Evolutionary conservation across 2,113 vertebrate genomes (phyloP), one percentile per base, ranked within the genome.

Genomic region (Sorex araneus): DNA sequence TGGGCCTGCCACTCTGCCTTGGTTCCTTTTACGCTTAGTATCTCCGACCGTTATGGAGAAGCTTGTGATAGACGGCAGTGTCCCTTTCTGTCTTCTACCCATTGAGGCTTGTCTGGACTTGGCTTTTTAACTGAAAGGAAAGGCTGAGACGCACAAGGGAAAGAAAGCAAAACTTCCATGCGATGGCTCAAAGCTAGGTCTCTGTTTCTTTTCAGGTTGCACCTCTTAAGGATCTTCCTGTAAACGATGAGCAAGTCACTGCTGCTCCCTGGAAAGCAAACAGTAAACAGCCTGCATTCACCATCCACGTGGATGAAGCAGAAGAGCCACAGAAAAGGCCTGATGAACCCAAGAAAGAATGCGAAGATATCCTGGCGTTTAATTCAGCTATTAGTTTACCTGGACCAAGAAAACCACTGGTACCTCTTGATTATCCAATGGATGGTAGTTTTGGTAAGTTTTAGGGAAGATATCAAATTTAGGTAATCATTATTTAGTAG

Each of bases 291-390:
- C 96, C 98, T 64, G 50, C 97, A 10, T 99, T 99, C 89, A 96
- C 98, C 90, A 98, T 99, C 94, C 98, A 99, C n/a, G 94, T 99
- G 94, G 99, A 99, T 85, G 98, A 99, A 94, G 98, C 98, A 2
- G 98, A 99, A 70, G 94, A 97, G 84, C 96, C 96, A 74, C 74
- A 90, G 6, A 98, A 97, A 82, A 98, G 96, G 86, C 95, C 77
- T n/a, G 69, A 30, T 0, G 88, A 92, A 0, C 40, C 87, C 6
- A 98, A 97, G 0, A 8, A 92, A 0, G 28, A 89, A 2, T 0
- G 91, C 1, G 97, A 97, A 1, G 96, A 98, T 19, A 94, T 96
- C 0, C 93, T 98, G 70, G 92, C 93, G 0, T 97, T 99, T 45
- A 96, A 97, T 27, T 95, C 98, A 16, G 97, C 98, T 1, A 94